Evolutionary conservation across 2,888 invertebrate genomes (phyloP).

Genomic region (Hydrotaea diabolus): DNA sequence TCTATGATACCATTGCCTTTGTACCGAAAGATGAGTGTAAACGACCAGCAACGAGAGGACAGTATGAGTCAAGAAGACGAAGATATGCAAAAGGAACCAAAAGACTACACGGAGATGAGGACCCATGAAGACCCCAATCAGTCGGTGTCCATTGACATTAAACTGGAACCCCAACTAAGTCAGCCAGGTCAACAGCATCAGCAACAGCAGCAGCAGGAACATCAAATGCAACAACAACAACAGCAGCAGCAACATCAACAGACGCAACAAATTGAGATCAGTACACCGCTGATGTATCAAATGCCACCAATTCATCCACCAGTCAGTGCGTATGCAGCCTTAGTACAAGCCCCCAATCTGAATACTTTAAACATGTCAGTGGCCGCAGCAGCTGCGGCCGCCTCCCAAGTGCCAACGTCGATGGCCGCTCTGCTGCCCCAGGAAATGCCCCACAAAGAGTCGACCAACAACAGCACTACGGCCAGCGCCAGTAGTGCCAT

Average conservation of each 20-base stretch:
- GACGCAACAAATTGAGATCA: conserved; percentile 65
- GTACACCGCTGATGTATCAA: conserved; percentile 72
- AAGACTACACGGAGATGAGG: conserved; percentile 76
- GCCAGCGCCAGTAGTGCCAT: conserved; percentile 78
- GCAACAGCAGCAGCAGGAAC: conserved; percentile 52
- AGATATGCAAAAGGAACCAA: conserved; percentile 74
- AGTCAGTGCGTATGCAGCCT: conserved; percentile 67
- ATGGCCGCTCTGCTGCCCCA: conserved; percentile 63
- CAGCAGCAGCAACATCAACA: conserved; percentile 60
- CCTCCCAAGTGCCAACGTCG: conserved; percentile 66
- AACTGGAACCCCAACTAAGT: conserved; percentile 73
- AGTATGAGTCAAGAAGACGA: conserved; percentile 64
- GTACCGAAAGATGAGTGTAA: conserved; percentile 72
- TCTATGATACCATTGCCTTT: conserved; percentile 69
- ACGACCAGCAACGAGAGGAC: conserved; percentile 72
- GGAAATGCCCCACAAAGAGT: conserved; percentile 72
- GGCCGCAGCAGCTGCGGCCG: conserved; percentile 68
- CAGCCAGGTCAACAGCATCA: conserved; percentile 56
- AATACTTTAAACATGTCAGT: conserved; percentile 70
- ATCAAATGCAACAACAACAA: conserved; percentile 48
- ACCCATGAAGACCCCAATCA: conserved; percentile 65
- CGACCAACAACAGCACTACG: conserved; percentile 75
- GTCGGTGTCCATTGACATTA: conserved; percentile 73
- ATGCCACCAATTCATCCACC: conserved; percentile 73
- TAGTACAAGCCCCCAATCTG: conserved; percentile 66